Evolutionary conservation across 2,888 invertebrate genomes (phyloP).

Genomic region (Dasypogon diadema): DNA sequence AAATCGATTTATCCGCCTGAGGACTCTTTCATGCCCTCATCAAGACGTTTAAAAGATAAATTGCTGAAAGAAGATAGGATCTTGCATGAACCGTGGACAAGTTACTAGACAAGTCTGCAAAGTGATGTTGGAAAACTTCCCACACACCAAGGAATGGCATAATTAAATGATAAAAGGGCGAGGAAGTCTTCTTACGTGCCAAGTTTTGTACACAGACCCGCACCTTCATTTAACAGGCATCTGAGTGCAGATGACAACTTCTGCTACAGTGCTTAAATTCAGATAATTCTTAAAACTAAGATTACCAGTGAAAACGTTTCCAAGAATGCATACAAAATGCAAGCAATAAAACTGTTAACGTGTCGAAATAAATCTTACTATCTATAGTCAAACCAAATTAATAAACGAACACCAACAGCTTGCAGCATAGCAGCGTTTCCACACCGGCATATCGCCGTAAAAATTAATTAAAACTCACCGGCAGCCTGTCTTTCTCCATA

Average conservation of each 20-base stretch:
- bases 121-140: constrained; percentile 17
- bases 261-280: background rate
- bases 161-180: constrained; percentile 35
- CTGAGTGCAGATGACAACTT: background rate
- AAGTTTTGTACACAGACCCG: background rate
- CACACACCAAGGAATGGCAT: constrained; percentile 17
- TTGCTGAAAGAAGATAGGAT: constrained; percentile 24
- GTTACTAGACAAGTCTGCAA: background rate
- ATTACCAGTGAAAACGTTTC: too few species aligned
- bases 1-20: constrained; percentile 34
- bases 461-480: background rate
- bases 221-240: background rate
- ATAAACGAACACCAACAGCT: too few species aligned
- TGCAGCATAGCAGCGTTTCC: too few species aligned
- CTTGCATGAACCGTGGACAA: constrained; percentile 21
- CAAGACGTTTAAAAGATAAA: constrained; percentile 42
- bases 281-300: background rate
- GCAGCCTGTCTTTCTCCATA: background rate
- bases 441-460: background rate
- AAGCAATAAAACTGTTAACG: background rate
- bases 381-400: too few species aligned
- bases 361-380: background rate
- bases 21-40: constrained; percentile 38
- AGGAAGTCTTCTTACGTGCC: constrained; percentile 6
- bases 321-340: too few species aligned